Base-by-base conservation (phyloP, 23 tunicate species). In the Clavelina lepadiformis region DNA sequence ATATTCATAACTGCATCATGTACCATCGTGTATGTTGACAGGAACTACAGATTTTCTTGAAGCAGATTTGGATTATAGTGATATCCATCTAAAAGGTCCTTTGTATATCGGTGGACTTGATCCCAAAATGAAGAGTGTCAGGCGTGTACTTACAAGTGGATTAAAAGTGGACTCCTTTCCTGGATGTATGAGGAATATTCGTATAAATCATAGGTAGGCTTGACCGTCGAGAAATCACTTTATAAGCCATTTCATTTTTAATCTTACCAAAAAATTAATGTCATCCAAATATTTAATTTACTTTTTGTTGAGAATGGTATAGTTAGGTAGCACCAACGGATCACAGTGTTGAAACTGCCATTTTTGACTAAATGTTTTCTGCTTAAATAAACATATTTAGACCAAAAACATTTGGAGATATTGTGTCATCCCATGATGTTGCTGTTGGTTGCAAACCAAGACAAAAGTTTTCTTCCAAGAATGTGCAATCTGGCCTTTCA, bases 41-140 rank as follows among this genome's bases (percentile, higher is more conserved):
- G n/a, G n/a, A n/a, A n/a, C n/a, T n/a, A n/a, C n/a, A n/a, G n/a
- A n/a, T n/a, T n/a, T n/a, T n/a, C n/a, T n/a, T n/a, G n/a, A 28
- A 34, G 61, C 29, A 56, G 61, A 56, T 56, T 15, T 34, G 2
- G 51, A 44, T 5, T 2, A 23, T 26, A 51, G 37, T 35, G 54
- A 74, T 50, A 46, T 73, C 15, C 62, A 72, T 35, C 37, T 87
- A 26, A 73, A 35, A 35, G 86, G 82, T 1, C 38, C 57, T 28
- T 31, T 89, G 46, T 89, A 60, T 46, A 49, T 89, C 54, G 91
- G 89, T 20, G 97, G 97, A 44, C 60, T 89, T 26, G 68, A 66
- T 33, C 8, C 19, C 13, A 52, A 51, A 23, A 20, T 59, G 20
- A 79, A 44, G 31, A 33, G 33, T 13, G 58, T 60, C 13, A 34